Evolutionary conservation across 2,797 vertebrate species (phyloP), one percentile per base, ranked within the genome.

Genomic region (Lutjanus campechanus): DNA sequence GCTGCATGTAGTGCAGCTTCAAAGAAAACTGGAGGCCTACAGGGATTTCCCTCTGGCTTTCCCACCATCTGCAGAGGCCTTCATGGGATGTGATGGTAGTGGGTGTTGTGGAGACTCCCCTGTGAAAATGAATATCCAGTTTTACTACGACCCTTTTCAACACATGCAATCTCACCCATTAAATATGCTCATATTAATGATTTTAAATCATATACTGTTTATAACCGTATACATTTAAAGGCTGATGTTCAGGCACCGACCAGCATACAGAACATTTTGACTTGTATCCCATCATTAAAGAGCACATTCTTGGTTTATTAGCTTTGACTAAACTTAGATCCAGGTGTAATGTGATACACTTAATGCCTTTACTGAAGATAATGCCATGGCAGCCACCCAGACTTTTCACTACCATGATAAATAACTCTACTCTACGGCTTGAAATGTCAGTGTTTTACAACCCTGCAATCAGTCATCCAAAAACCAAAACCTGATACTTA

Each of bases 11-110:
- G 81, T 63, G 19, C 61, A 16, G 83, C 92, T 92, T 93, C 91
- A 94, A 93, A 95, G 88, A 59, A 78, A 73, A 73, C 54, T 40
- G 6, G 43, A 70, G 83, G 85, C 81, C 92, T 83, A 19, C 62
- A 79, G 93, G 91, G 93, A 93, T 92, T 93, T 91, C 84, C 79
- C 73, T 91, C 79, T 90, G 85, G 88, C 86, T 93, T 95, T 95
- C 93, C 94, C 93, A 95, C 87, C 90, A 92, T 94, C 89, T 90
- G 83, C 82, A 84, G 69, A 73, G 83, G 77, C 79, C 83, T 82
- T 73, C 71, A 67, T 85, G 89, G 85, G 89, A 84, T 83, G 87
- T 74, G 78, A 89, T 85, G 86, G 49, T 71, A 53, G 81, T 71
- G 77, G 70, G 68, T 87, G 84, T 85, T 87, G 73, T 73, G 76